Conservation (phyloP, 1,140 invertebrate genomes). For the Drosophila equinoxialis region DNA sequence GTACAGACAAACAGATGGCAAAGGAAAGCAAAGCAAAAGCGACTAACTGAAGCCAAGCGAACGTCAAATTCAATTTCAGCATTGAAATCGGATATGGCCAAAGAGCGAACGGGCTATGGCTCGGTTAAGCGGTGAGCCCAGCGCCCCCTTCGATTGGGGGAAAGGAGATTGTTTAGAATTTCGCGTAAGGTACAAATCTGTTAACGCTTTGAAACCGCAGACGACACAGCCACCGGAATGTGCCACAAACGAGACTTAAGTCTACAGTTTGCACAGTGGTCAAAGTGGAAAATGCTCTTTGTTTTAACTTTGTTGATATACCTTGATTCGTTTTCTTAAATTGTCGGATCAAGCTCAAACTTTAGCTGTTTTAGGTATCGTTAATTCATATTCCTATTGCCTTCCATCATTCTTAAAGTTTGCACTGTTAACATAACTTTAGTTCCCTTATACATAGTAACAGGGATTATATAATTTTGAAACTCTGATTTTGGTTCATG, state of each 20-base stretch:
- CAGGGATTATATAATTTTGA: too few species aligned
- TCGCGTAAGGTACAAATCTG: slow-evolving; percentile 65
- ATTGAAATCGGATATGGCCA: slow-evolving; percentile 67
- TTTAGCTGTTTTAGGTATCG: too few species aligned
- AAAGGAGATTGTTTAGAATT: slow-evolving; percentile 52
- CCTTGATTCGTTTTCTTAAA: too few species aligned
- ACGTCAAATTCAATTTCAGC: slow-evolving; percentile 68
- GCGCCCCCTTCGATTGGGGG: slow-evolving; percentile 18
- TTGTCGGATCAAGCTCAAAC: too few species aligned
- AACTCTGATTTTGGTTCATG: too few species aligned
- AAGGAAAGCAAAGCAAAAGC: slow-evolving; percentile 5
- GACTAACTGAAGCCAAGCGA: slow-evolving; percentile 43
- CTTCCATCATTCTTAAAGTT: too few species aligned
- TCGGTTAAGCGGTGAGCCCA: slow-evolving; percentile 31
- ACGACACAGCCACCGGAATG: slow-evolving; percentile 63
- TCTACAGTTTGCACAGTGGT: slow-evolving; percentile 15
- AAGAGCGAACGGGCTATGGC: slow-evolving; percentile 9
- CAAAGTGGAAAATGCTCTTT: too few species aligned
- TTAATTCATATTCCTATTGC: too few species aligned
- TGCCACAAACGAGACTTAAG: slow-evolving; percentile 34
- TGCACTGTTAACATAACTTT: too few species aligned
- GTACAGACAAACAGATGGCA: slow-evolving; percentile 30
- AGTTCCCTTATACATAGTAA: too few species aligned
- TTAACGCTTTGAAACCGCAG: slow-evolving; percentile 58
- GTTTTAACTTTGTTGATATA: too few species aligned